Base-by-base conservation (phyloP, 2,797 vertebrate species). In the Morus bassanus region DNA sequence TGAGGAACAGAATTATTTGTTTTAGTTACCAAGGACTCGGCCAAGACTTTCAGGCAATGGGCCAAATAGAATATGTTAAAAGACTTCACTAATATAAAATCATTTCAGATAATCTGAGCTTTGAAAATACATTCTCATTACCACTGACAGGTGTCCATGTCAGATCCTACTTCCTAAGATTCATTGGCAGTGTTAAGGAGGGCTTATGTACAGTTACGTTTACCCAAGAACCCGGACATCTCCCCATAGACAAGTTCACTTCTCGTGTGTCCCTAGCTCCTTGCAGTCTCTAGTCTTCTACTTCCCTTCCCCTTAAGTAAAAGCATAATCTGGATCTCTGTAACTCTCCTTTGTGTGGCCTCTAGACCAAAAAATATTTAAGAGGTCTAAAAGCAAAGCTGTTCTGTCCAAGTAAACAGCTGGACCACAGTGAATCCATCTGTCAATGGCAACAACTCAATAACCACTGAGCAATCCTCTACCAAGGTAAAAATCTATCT, bases 351-450 rank as follows among this genome's bases (percentile, higher is more conserved):
- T 91, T 70, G 7, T 53, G 35, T 48, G 41, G 41, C 30, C 59
- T 78, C 39, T 46, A 33, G 28, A 86, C 22, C 27, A 85, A 54
- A 50, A 94, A 88, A 30, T 65, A 17, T 21, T 86, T 84, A 27
- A 86, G 78, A 94, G 50, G 22, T 67, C 43, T 70, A 67, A 86
- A 94, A 95, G 54, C 51, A 90, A 94, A 88, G 31, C 16, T 70
- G 6, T 48, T 63, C 80, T 73, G 25, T 69, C 89, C 57, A 11
- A 90, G 54, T 27, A 80, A 95, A 81, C 85, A 90, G 69, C 94
- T 94, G 94, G 89, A 84, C 65, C 65, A 82, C 28, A 73, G 61
- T 57, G 85, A 88, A 77, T 89, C 81, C 89, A 83, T 91, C 92
- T 88, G 72, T 56, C 89, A 73, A 11, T 60, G 83, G 65, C 88